Base-by-base conservation (phyloP, 2,797 vertebrate species). In the Anableps anableps region DNA sequence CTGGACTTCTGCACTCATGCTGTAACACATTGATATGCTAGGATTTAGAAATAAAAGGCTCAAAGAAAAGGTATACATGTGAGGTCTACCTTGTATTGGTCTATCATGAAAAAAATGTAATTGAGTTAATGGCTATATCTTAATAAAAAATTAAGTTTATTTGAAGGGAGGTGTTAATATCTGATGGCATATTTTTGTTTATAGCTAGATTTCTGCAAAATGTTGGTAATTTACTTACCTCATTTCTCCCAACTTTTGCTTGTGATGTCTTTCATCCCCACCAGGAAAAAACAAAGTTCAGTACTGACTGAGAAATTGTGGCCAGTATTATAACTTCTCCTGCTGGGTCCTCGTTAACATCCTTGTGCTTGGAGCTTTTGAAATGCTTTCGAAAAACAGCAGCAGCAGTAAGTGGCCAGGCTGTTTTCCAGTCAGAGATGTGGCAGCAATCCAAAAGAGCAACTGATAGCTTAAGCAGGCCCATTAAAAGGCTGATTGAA, bases 341-440 rank as follows among this genome's bases (percentile, higher is more conserved):
- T 26, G 72, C 50, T 82, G 72, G n/a, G 41, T 31, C 11, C 62
- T 50, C 21, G 75, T 82, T 70, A 58, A 58, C 62, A 48, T 19
- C 47, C 71, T 13, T 3, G 14, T 70, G 62, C 34, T 47, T 16
- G 21, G 55, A 58, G n/a, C 41, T 50, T 72, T 76, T 0, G 0
- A 76, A 77, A 81, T 13, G 26, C 76, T 31, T 43, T 53, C 16
- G 60, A 51, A 51, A 75, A 51, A 29, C 38, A 53, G 38, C 68
- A 62, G 66, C 55, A 73, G 29, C 36, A 72, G 47, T 38, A 76
- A 41, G 68, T 72, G 71, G 29, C 38, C 72, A 2, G 48, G 13
- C 29, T 21, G 38, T 29, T 26, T 72, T 62, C 53, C 64, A 64
- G 11, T 1, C n/a, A 36, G 50, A 43, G 29, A 29, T 66, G 29